phyloP scores from a whole-genome alignment of 2,797 vertebrate species.

The Diplodus puntazzo region DNA sequence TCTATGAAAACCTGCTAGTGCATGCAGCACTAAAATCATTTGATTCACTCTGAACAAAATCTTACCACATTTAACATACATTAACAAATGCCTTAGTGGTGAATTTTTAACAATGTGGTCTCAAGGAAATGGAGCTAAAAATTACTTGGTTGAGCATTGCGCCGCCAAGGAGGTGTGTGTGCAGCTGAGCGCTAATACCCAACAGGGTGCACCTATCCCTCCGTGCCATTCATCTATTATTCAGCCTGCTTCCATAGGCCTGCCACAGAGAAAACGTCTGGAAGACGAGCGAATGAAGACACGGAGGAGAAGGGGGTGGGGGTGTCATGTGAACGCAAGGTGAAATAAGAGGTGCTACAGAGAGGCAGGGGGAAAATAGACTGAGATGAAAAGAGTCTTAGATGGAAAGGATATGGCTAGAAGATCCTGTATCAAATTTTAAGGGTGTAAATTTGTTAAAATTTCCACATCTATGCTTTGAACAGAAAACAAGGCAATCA shows the following conservation, averaged over 20 bases:
- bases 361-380: neutral
- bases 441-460: neutral
- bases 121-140: constrained; percentile 20
- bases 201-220: constrained; percentile 59
- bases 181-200: constrained; percentile 28
- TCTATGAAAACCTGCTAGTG: constrained; percentile 11
- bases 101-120: constrained; percentile 25
- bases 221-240: constrained; percentile 79
- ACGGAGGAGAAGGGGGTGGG: constrained; percentile 27
- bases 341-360: constrained; percentile 27
- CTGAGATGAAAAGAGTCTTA: neutral
- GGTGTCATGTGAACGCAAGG: constrained; percentile 38
- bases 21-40: neutral
- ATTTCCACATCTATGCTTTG: neutral
- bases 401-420: constrained; percentile 3
- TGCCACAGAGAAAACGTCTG: constrained; percentile 51
- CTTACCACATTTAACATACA: constrained; percentile 20
- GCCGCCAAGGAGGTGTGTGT: constrained; percentile 23
- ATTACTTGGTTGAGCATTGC: constrained; percentile 1
- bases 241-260: constrained; percentile 68
- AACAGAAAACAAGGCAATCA: neutral
- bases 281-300: constrained; percentile 37
- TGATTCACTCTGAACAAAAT: neutral
- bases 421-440: neutral
- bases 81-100: constrained; percentile 5